A percentile compares a stretch with the other conserved stretches of the same genome.
phyloP scores from a whole-genome alignment of 2,888 invertebrate genomes.

The Agrochola lota region DNA sequence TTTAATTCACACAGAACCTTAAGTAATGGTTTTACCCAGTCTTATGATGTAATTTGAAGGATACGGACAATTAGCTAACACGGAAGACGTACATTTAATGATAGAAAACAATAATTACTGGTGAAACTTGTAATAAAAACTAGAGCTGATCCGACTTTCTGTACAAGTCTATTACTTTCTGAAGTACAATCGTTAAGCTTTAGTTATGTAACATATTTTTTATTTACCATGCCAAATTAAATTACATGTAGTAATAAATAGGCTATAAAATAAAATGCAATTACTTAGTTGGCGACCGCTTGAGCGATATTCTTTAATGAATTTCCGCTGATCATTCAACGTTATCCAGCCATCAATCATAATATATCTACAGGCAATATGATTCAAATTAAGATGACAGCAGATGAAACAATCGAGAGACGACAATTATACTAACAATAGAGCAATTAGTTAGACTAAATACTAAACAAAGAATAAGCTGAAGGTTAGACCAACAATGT shows the following conservation, averaged over 20 bases:
- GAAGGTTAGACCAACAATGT: constrained; percentile 75
- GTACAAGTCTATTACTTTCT: constrained; percentile 72
- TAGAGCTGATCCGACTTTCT: constrained; percentile 74
- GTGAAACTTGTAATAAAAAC: constrained; percentile 79
- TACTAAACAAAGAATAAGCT: constrained; percentile 78
- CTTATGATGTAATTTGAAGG: constrained; percentile 78
- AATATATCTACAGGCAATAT: constrained; percentile 28
- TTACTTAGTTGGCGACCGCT: constrained; percentile 54
- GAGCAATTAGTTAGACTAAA: constrained; percentile 83
- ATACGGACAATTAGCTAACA: constrained; percentile 81
- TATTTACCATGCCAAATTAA: constrained; percentile 57
- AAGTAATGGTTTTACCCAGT: constrained; percentile 59
- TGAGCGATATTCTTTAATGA: constrained; percentile 53
- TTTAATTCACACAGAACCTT: constrained; percentile 5
- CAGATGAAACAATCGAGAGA: constrained; percentile 54
- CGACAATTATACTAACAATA: constrained; percentile 73
- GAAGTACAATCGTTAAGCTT: constrained; percentile 55
- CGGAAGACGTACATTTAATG: constrained; percentile 83
- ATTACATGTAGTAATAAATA: constrained; percentile 62
- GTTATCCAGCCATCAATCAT: constrained; percentile 52
- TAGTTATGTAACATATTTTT: constrained; percentile 60
- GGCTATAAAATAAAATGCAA: constrained; percentile 62
- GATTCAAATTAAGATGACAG: constrained; percentile 48
- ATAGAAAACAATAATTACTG: constrained; percentile 78
- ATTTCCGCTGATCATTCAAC: constrained; percentile 58